A percentile compares a stretch with the other conserved stretches of the same genome.
Evolutionary conservation across 2,113 vertebrate genomes (phyloP).

Genomic region (Sebastes fasciatus): DNA sequence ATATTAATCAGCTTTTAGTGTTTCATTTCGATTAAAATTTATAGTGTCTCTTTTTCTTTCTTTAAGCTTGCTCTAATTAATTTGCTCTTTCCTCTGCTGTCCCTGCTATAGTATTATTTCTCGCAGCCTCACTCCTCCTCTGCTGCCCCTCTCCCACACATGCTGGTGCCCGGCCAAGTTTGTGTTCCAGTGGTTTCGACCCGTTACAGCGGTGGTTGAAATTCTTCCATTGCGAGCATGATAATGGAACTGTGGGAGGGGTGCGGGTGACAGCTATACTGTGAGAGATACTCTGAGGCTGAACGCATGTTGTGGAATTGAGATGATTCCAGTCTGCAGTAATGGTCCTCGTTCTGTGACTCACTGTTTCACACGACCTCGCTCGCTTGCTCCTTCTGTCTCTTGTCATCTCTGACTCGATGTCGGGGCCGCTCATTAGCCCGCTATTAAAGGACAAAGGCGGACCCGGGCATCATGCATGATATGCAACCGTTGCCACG

Average conservation of each 20-base stretch:
- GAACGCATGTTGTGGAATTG: conserved; percentile 34
- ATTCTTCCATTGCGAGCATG: conserved; percentile 30
- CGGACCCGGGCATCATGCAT: not conserved
- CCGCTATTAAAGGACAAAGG: conserved; percentile 47
- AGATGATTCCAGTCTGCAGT: conserved; percentile 42
- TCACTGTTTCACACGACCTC: conserved; percentile 25
- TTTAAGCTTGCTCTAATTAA: not conserved
- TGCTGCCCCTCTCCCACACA: conserved; percentile 31
- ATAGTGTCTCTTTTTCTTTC: not conserved
- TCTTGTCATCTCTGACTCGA: conserved; percentile 30
- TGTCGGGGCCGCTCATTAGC: conserved; percentile 41
- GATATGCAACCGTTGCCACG: conserved; percentile 47
- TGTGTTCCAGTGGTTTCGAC: not conserved
- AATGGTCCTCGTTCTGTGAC: conserved; percentile 22
- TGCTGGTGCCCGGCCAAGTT: conserved; percentile 1
- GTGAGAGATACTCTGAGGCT: conserved; percentile 32
- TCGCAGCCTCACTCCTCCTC: not conserved
- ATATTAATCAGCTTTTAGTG: not conserved
- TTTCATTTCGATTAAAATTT: conserved; percentile 28
- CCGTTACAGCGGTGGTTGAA: conserved; percentile 22
- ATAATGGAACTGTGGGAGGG: conserved; percentile 40
- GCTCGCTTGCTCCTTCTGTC: not conserved
- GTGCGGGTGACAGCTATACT: conserved; percentile 9
- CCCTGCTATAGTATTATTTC: not conserved
- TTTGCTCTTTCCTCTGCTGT: not conserved